These are phyloP conservation scores for Spinibarbus caldwelli DNA, from an alignment of 2,797 vertebrate species.

Conservation along the genomic window DNA sequence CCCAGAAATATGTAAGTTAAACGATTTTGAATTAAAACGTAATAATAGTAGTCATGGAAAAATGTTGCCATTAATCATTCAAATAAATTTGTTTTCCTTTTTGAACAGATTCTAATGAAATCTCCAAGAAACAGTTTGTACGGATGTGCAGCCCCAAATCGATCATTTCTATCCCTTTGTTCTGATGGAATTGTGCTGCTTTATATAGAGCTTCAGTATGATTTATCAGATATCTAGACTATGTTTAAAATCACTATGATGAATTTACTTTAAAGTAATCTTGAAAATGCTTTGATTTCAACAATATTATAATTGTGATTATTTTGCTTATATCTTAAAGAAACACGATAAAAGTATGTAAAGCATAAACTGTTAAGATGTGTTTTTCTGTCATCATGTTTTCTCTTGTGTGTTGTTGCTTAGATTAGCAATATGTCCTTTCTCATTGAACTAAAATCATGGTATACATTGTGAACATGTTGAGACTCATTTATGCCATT, in stretches of 20 bases:
- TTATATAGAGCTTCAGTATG: background rate
- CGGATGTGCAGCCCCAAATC: background rate
- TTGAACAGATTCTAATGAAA: background rate
- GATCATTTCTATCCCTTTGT: background rate
- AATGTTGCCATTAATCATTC: background rate
- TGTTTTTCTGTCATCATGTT: background rate
- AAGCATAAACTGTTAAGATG: background rate
- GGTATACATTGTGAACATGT: background rate
- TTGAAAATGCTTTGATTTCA: background rate
- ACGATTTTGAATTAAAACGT: background rate
- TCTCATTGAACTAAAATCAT: no score
- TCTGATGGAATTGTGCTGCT: background rate
- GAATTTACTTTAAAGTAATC: background rate
- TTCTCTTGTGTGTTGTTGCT: background rate
- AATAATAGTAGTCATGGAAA: no score
- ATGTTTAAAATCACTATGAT: background rate
- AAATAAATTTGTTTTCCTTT: background rate
- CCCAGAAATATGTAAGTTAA: background rate
- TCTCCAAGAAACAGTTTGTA: background rate
- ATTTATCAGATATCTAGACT: background rate
- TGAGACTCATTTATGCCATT: background rate
- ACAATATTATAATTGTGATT: background rate
- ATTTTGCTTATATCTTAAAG: background rate
- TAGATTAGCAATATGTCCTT: background rate
- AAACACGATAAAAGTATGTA: background rate